Conservation (phyloP, 2,888 invertebrate genomes). For the Acanthopleura granulata region DNA sequence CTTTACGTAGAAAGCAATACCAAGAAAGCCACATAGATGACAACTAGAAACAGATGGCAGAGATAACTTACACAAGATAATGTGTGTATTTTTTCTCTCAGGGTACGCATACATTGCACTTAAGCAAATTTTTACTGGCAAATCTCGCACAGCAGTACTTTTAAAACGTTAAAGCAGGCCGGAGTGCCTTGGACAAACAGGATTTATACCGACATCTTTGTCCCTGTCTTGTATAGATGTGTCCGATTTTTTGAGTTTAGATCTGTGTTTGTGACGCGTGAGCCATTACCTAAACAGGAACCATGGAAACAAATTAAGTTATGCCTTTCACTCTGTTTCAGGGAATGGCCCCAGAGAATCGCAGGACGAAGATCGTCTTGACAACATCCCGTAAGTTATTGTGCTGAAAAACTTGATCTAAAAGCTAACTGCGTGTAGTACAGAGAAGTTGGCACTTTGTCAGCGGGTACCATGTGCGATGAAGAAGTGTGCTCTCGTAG, state of each 20-base stretch:
- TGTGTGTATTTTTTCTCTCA: too few species aligned
- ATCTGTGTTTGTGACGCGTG: not conserved
- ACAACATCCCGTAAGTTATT: not conserved
- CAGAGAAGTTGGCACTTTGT: too few species aligned
- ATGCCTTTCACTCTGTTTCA: conserved; percentile 11
- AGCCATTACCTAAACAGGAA: not conserved
- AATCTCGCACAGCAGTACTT: not conserved
- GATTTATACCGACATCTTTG: not conserved
- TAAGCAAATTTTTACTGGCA: not conserved
- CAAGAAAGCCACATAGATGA: too few species aligned
- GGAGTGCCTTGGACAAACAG: not conserved
- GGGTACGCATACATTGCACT: not conserved
- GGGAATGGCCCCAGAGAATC: not conserved
- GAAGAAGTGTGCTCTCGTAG: too few species aligned
- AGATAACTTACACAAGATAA: too few species aligned
- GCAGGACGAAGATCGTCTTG: not conserved
- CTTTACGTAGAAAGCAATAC: too few species aligned
- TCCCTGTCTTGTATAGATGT: too few species aligned
- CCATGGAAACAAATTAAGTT: conserved; percentile 10
- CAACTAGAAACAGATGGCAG: too few species aligned
- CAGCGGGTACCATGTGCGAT: too few species aligned
- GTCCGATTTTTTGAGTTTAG: not conserved
- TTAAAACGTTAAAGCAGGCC: not conserved
- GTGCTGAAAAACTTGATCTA: not conserved
- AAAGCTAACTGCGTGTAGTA: too few species aligned